These are phyloP conservation scores for Conchocele bisecta DNA, from an alignment of 2,888 invertebrate genomes.

Conservation along the genomic window DNA sequence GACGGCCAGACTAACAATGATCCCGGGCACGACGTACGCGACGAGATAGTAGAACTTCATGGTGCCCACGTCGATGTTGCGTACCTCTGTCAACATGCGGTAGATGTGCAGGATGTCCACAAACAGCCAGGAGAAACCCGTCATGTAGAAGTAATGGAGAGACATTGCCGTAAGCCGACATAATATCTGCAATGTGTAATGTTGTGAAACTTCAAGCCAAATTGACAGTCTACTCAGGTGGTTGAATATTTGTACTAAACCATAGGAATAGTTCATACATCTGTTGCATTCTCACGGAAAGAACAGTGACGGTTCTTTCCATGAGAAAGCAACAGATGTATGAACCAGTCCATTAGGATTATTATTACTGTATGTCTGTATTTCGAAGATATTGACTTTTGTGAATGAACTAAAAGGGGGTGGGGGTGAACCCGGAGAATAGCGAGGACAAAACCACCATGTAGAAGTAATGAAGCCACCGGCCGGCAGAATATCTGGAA, in stretches of 20 bases:
- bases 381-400: too few relatives aligned
- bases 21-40: slow-evolving; percentile 93
- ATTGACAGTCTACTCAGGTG: not conserved
- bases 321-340: too few relatives aligned
- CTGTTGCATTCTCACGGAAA: too few relatives aligned
- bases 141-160: slow-evolving; percentile 96
- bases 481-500: too few relatives aligned
- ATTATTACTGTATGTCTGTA: too few relatives aligned
- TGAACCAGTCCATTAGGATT: too few relatives aligned
- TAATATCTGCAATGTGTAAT: slow-evolving; percentile 86
- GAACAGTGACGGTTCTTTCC: too few relatives aligned
- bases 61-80: slow-evolving; percentile 97
- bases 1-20: slow-evolving; percentile 94
- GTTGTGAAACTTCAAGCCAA: not conserved
- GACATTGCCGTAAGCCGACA: slow-evolving; percentile 95
- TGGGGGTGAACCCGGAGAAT: too few relatives aligned
- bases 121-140: slow-evolving; percentile 95
- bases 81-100: slow-evolving; percentile 96
- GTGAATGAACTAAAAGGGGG: too few relatives aligned
- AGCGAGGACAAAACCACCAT: too few relatives aligned
- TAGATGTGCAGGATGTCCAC: slow-evolving; percentile 96
- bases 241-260: not conserved
- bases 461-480: too few relatives aligned
- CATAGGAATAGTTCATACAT: too few relatives aligned
- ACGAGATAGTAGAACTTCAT: slow-evolving; percentile 95